Evolutionary conservation across 2,113 vertebrate genomes (phyloP).

Genomic region (Perccottus glenii): DNA sequence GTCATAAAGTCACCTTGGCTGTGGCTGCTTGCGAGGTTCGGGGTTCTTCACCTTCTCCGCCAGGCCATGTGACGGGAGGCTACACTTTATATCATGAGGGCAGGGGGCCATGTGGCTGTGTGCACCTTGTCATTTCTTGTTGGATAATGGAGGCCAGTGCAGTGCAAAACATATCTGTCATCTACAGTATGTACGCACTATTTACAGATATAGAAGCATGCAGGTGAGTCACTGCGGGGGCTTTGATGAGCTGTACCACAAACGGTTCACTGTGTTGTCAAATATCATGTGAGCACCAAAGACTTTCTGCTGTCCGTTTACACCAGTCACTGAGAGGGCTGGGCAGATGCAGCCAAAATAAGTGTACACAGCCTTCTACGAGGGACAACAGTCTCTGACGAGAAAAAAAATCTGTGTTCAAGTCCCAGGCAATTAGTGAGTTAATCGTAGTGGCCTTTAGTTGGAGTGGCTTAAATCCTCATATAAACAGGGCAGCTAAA

Average conservation of each 20-base stretch:
- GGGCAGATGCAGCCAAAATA: not conserved
- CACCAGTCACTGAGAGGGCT: conserved; percentile 24
- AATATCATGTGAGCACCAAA: conserved; percentile 27
- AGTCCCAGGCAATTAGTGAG: no score
- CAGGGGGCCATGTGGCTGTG: conserved; percentile 31
- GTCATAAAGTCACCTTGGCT: conserved; percentile 61
- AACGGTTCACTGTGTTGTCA: not conserved
- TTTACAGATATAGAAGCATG: not conserved
- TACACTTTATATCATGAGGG: conserved; percentile 46
- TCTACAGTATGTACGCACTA: conserved; percentile 2
- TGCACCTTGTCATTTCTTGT: conserved; percentile 52
- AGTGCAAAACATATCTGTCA: conserved; percentile 16
- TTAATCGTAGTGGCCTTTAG: no score
- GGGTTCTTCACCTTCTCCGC: conserved; percentile 48
- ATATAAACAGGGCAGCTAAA: no score
- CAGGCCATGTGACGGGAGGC: conserved; percentile 6
- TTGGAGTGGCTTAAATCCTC: no score
- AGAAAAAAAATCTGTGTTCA: no score
- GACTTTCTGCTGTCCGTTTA: conserved; percentile 18
- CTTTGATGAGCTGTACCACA: conserved; percentile 4
- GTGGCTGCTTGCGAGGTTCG: not conserved
- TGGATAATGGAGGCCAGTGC: conserved; percentile 38
- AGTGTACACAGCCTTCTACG: not conserved
- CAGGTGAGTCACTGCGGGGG: not conserved
- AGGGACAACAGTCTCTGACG: no score